Evolutionary conservation across 2,113 vertebrate genomes (phyloP), one percentile per base, ranked within the genome.

Genomic region (Mobula hypostoma): DNA sequence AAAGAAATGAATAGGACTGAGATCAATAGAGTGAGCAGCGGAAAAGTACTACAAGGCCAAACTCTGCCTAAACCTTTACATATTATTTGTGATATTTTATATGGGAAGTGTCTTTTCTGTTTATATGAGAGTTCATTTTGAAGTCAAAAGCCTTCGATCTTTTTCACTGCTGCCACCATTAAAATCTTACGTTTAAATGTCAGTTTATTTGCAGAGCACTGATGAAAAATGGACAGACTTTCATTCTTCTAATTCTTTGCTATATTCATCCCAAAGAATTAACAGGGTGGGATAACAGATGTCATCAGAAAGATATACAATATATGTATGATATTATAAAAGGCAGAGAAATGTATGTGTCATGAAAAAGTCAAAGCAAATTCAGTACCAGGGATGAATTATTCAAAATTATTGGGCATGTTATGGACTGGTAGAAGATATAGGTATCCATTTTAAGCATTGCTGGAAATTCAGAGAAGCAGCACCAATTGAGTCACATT

Each of bases 21-120:
- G 63, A 90, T 88, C 58, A 88, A 88, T 88, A 61, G 85, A 88
- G 85, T 32, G n/a, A 90, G 85, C n/a, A 36, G 85, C 66, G n/a
- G 85, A 90, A 63, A 90, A 90, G 61, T 90, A 68, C n/a, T 90
- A 66, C 85, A 90, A 90, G 85, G 85, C 15, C 85, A 36, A 32
- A 66, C 61, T 90, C 66, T 68, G 85, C n/a, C 61, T 66, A 68
- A 88, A 90, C 29, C 29, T 7, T 90, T n/a, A 90, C 29, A 66
- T 32, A 66, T 68, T 66, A 90, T 32, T 90, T 90, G 29, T 15
- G 29, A 90, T 66, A 32, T 90, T 90, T 90, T 68, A 66, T 32
- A 90, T 90, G 58, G 61, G 63, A 87, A 17, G 29, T 68, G 85
- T 90, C 61, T 90, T 66, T 90, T 66, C n/a, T 90, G 58, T 68